These are phyloP conservation scores for Scytalopus superciliaris DNA, from an alignment of 2,113 vertebrate species.

Conservation along the genomic window DNA sequence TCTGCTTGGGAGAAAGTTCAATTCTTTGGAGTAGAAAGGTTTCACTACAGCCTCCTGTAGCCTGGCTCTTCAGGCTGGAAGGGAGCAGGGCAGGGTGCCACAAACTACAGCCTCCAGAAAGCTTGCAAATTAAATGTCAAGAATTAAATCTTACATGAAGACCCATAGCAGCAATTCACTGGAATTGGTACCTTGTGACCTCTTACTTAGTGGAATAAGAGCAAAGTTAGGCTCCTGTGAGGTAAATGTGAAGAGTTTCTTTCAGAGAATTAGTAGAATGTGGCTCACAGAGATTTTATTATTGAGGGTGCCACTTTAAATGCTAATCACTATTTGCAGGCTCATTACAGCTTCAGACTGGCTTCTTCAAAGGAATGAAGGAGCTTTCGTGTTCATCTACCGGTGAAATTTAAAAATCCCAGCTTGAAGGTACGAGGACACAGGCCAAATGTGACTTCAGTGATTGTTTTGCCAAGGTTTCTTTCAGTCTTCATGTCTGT, in stretches of 20 bases:
- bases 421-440: background rate
- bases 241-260: background rate
- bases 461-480: background rate
- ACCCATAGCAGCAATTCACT: background rate
- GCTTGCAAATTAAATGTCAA: background rate
- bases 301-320: slow-evolving; percentile 17
- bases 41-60: background rate
- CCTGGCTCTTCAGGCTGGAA: background rate
- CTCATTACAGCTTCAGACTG: slow-evolving; percentile 3
- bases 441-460: background rate
- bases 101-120: background rate
- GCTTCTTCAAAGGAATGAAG: slow-evolving; percentile 8
- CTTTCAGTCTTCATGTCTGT: background rate
- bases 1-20: background rate
- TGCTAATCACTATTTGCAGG: slow-evolving; percentile 39
- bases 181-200: background rate
- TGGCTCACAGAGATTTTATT: background rate
- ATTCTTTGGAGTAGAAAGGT: background rate
- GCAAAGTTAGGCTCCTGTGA: background rate
- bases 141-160: background rate
- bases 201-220: background rate
- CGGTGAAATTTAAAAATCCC: background rate
- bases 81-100: background rate
- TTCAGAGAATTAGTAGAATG: slow-evolving; percentile 1
- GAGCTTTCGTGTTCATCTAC: background rate